These are phyloP conservation scores for Ylistrum balloti DNA, from an alignment of 1,140 invertebrate genomes.

Conservation along the genomic window DNA sequence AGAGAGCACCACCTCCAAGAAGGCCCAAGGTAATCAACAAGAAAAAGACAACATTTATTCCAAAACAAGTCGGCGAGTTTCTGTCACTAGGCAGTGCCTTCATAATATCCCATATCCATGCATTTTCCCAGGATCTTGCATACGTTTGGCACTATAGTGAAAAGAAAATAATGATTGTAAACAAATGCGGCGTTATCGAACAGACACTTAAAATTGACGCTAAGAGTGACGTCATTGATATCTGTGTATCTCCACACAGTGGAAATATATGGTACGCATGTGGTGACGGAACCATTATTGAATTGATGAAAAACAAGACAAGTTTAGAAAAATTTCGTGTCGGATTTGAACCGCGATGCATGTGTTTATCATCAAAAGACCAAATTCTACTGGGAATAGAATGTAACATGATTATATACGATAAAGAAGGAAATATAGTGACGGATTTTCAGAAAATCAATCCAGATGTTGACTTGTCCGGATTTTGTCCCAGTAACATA, in stretches of 20 bases:
- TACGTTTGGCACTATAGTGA: constrained; percentile 5
- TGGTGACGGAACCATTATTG: not conserved
- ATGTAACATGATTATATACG: not conserved
- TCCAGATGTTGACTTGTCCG: not conserved
- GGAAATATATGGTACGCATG: constrained; percentile 33
- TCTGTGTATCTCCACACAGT: not conserved
- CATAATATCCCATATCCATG: not conserved
- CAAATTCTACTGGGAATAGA: not conserved
- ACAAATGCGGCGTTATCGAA: not conserved
- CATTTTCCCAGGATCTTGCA: not conserved
- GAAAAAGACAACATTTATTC: not conserved
- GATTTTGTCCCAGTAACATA: constrained; percentile 2
- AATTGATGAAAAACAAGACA: not conserved
- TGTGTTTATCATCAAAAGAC: not conserved
- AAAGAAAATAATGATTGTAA: not conserved
- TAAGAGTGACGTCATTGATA: not conserved
- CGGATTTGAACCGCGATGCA: not conserved
- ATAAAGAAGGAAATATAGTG: not conserved
- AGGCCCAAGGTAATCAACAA: not conserved
- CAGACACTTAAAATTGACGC: not conserved
- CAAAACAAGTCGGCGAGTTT: not conserved
- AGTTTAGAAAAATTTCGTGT: not conserved
- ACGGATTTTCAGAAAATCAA: not conserved
- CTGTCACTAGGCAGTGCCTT: not conserved
- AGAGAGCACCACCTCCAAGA: not conserved